Conservation (phyloP, 2,888 invertebrate species). For the Pilophorus perplexus region DNA sequence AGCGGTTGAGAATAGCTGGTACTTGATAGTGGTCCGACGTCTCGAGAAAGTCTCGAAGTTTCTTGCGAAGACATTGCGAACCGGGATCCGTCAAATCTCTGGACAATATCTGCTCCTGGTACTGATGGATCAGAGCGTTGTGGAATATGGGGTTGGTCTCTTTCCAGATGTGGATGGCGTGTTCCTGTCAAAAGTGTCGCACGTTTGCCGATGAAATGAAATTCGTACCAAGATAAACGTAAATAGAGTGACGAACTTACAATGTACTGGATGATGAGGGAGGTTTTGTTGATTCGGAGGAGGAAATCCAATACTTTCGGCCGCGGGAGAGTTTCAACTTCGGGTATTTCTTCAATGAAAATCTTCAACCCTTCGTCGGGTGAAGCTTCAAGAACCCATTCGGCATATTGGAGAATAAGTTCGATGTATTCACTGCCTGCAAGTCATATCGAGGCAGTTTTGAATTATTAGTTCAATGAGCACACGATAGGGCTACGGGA, state of each 20-base stretch:
- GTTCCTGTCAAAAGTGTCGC: conserved; percentile 61
- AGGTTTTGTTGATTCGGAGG: conserved; percentile 70
- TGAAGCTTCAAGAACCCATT: conserved; percentile 83
- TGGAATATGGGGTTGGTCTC: conserved; percentile 84
- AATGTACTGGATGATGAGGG: conserved; percentile 83
- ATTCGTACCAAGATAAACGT: background rate
- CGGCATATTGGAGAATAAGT: conserved; percentile 88
- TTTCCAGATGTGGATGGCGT: conserved; percentile 85
- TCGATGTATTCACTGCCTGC: conserved; percentile 73
- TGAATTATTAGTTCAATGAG: too few relatives aligned
- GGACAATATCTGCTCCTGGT: conserved; percentile 66
- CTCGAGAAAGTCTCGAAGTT: conserved; percentile 75
- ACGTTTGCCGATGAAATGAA: background rate
- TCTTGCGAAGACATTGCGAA: conserved; percentile 59
- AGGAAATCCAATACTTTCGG: conserved; percentile 86
- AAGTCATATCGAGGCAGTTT: too few relatives aligned
- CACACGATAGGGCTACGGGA: too few relatives aligned
- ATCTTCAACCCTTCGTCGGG: conserved; percentile 86
- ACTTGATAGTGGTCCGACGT: conserved; percentile 79
- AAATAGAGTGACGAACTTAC: conserved; percentile 52
- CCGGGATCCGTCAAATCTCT: conserved; percentile 55
- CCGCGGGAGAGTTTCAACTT: conserved; percentile 86
- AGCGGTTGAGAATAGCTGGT: conserved; percentile 80
- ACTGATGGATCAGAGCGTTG: conserved; percentile 85
- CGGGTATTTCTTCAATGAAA: conserved; percentile 82